Conservation (phyloP, 2,888 invertebrate species). For the Agrotis ipsilon region DNA sequence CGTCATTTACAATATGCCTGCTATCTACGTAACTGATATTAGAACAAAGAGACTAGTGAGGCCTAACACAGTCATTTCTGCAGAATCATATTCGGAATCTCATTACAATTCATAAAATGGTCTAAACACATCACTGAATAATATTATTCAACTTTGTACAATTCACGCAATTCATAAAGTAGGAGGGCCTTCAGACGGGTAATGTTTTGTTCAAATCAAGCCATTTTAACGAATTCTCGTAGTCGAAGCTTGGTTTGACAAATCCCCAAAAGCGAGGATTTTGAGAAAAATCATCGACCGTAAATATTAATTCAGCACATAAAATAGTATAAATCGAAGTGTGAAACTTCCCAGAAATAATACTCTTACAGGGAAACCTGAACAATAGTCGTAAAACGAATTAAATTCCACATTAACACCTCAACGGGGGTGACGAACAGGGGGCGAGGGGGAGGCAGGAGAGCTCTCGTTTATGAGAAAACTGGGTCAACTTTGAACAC, state of each 20-base stretch:
- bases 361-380: conserved; percentile 23
- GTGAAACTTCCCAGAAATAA: conserved; percentile 34
- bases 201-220: background rate
- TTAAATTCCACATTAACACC: conserved; percentile 64
- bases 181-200: no score
- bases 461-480: conserved; percentile 34
- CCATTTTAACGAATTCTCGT: background rate
- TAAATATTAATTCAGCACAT: background rate
- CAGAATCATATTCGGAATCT: no score
- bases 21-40: background rate
- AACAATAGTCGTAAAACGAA: conserved; percentile 61
- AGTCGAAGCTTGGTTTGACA: background rate
- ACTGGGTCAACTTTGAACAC: conserved; percentile 65
- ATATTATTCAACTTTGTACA: no score
- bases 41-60: background rate
- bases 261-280: no score
- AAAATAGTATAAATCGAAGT: conserved; percentile 24
- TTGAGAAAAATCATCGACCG: background rate
- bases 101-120: no score
- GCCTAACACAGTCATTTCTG: no score
- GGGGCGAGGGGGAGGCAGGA: background rate
- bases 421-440: conserved; percentile 7
- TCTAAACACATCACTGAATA: no score
- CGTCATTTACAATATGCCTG: no score
- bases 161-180: no score